phyloP scores from a whole-genome alignment of 2,113 vertebrate species.

The Ptyas mucosa region DNA sequence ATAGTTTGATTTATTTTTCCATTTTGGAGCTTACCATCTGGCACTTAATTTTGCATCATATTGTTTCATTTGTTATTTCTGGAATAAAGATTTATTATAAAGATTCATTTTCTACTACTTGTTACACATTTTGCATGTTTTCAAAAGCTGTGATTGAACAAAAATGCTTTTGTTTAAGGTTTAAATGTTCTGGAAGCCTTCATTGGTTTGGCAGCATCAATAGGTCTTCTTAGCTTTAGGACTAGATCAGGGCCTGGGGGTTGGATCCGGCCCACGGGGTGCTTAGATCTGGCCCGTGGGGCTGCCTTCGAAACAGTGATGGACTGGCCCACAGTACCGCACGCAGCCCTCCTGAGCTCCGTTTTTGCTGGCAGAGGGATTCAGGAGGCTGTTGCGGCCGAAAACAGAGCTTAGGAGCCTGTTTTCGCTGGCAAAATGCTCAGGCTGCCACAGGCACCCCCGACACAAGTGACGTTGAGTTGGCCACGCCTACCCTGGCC shows the following conservation, averaged over 20 bases:
- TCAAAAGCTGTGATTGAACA: constrained; percentile 48
- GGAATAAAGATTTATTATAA: constrained; percentile 66
- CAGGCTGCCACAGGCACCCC: no score
- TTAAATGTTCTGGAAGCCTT: constrained; percentile 39
- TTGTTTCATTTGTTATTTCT: constrained; percentile 49
- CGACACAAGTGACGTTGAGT: no score
- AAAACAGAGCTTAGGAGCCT: no score
- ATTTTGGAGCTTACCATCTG: constrained; percentile 58
- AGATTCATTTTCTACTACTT: constrained; percentile 48
- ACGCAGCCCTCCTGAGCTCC: no score
- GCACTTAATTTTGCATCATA: constrained; percentile 55
- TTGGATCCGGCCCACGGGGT: no score
- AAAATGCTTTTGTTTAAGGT: constrained; percentile 49
- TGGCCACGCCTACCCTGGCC: no score
- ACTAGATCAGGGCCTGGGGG: not conserved
- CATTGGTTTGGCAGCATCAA: constrained; percentile 41
- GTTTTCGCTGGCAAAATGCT: no score
- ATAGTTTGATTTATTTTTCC: constrained; percentile 47
- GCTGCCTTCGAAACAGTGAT: no score
- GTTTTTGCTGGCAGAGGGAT: no score
- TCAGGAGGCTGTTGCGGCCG: no score
- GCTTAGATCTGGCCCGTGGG: no score
- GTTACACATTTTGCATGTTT: constrained; percentile 27
- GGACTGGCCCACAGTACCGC: no score
- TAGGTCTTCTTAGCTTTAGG: not conserved